These are phyloP conservation scores for Gortyna flavago DNA, from an alignment of 2,888 invertebrate genomes.

Conservation along the genomic window DNA sequence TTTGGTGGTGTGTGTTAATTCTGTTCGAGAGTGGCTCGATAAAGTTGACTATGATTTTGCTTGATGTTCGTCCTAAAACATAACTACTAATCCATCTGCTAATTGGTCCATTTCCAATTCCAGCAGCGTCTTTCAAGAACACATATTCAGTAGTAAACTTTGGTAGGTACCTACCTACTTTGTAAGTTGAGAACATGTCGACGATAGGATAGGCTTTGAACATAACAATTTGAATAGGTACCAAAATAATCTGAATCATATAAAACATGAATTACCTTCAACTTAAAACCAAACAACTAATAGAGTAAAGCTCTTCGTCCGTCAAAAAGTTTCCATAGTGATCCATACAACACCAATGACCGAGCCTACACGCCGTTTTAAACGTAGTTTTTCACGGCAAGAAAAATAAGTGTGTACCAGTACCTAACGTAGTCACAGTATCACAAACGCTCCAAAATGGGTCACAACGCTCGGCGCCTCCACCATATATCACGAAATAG, in stretches of 20 bases:
- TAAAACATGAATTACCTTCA: neutral
- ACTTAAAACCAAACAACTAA: constrained; percentile 25
- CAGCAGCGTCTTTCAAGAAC: neutral
- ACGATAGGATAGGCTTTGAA: neutral
- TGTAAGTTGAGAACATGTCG: neutral
- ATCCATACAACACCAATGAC: neutral
- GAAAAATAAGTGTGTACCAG: neutral
- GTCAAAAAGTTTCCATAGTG: neutral
- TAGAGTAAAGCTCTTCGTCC: constrained; percentile 1
- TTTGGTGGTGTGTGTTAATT: no score
- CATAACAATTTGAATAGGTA: neutral
- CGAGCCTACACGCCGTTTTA: neutral
- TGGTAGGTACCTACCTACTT: neutral
- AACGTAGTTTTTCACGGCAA: neutral
- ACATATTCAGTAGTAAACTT: neutral
- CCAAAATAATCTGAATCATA: neutral
- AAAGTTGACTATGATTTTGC: neutral
- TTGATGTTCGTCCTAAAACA: neutral
- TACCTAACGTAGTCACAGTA: constrained; percentile 27
- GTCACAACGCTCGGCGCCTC: constrained; percentile 61
- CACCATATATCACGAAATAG: constrained; percentile 58
- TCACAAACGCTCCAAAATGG: constrained; percentile 58
- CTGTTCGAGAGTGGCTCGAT: neutral
- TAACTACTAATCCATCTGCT: neutral
- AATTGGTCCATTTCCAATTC: neutral